Conservation (phyloP, 2,113 vertebrate species). For the Tragulus kanchil region DNA sequence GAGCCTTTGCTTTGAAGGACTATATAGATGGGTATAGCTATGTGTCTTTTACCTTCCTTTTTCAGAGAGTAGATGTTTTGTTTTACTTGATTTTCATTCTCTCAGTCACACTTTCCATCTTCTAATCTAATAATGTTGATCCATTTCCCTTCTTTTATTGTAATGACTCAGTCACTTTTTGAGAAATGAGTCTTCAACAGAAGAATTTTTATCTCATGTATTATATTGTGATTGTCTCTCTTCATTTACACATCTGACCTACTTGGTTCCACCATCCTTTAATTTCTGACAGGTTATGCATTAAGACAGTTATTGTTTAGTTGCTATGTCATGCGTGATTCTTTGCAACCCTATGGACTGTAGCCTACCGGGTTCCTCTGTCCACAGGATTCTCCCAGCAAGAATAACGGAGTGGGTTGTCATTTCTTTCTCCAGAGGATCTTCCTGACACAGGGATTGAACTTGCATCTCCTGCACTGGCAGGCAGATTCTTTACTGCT, state of each 20-base stretch:
- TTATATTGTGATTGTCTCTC: neutral
- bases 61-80: neutral
- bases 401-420: neutral
- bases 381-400: neutral
- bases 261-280: neutral
- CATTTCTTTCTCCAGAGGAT: neutral
- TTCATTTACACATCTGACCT: neutral
- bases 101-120: neutral
- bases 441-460: neutral
- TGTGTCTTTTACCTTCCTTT: neutral
- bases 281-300: neutral
- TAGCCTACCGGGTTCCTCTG: neutral
- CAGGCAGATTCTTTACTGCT: neutral
- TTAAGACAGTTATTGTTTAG: neutral
- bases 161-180: neutral
- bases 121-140: neutral
- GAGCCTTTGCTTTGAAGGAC: neutral
- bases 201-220: neutral
- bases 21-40: neutral
- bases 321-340: neutral
- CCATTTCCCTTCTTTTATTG: neutral
- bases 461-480: neutral
- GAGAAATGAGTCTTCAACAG: slow-evolving; percentile 11
- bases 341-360: neutral
- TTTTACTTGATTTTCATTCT: neutral